Conservation (phyloP, 2,797 vertebrate species). For the Sebastes jordani region DNA sequence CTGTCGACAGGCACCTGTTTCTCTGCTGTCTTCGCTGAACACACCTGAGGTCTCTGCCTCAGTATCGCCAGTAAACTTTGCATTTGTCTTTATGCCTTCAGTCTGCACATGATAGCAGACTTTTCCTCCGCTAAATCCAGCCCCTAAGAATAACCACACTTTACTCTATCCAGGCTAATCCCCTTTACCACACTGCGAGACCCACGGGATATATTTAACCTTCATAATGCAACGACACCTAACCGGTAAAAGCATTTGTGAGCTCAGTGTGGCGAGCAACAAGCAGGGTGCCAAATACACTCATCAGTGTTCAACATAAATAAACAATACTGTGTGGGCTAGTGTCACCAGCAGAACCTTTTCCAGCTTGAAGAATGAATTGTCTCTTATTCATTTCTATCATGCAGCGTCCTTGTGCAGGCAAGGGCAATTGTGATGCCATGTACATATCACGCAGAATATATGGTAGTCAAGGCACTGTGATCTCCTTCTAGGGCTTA, state of each 20-base stretch:
- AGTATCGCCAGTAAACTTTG: background rate
- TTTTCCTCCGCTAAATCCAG: conserved; percentile 52
- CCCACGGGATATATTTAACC: conserved; percentile 49
- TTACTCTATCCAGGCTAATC: conserved; percentile 69
- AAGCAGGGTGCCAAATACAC: background rate
- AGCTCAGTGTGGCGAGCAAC: conserved; percentile 1
- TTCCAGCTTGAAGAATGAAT: background rate
- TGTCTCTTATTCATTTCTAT: background rate
- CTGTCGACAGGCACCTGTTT: conserved; percentile 19
- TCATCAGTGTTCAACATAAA: background rate
- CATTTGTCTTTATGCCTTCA: conserved; percentile 37
- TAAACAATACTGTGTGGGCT: background rate
- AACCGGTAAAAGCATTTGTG: conserved; percentile 15
- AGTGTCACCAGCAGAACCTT: background rate
- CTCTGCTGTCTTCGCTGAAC: conserved; percentile 1
- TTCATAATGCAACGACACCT: conserved; percentile 32
- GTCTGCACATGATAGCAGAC: conserved; percentile 35
- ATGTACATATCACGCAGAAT: background rate
- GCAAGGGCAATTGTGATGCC: background rate
- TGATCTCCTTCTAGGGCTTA: conserved; percentile 36
- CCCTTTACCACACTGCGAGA: conserved; percentile 53
- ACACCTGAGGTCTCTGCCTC: conserved; percentile 26
- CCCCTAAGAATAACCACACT: conserved; percentile 65
- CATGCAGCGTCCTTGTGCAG: background rate
- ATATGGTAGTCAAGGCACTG: background rate